Conservation (phyloP, 2,797 vertebrate genomes). For the Loris lydekkerianus region DNA sequence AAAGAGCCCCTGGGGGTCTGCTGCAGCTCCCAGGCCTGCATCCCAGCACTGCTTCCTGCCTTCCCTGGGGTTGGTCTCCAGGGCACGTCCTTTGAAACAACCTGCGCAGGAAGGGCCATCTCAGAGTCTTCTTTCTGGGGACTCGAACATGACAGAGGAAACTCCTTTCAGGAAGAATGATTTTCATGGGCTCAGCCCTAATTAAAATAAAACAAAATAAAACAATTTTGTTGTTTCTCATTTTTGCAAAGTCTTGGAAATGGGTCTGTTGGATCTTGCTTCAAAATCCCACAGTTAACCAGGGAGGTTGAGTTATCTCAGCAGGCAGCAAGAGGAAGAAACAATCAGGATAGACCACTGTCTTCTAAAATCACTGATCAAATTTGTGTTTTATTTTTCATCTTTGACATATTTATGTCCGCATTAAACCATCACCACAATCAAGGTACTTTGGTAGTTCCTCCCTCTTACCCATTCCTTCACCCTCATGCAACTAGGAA, state of each 20-base stretch:
- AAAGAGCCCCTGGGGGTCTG: not conserved
- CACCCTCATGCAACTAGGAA: not conserved
- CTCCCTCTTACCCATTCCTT: not conserved
- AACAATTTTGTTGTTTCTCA: not conserved
- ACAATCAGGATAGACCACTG: not conserved
- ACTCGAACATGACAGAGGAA: not conserved
- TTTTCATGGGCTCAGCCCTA: not conserved
- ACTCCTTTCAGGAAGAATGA: not conserved
- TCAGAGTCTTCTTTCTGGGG: not conserved
- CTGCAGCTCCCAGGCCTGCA: not conserved
- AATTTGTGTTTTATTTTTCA: conserved; percentile 49
- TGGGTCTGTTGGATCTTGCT: not conserved
- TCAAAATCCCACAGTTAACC: not conserved
- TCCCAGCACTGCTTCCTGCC: not conserved
- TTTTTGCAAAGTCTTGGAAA: conserved; percentile 10
- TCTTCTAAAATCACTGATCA: conserved; percentile 19
- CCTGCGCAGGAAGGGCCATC: not conserved
- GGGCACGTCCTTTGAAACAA: not conserved
- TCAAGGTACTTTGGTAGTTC: not conserved
- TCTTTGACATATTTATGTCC: not conserved
- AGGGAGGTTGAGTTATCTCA: not conserved
- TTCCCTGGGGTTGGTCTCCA: not conserved
- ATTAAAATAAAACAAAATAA: conserved; percentile 8
- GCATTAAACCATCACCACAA: not conserved
- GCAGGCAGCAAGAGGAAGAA: not conserved